Percentiles rank a stretch among this genome's conserved stretches.
Evolutionary conservation across 2,113 vertebrate genomes (phyloP).

Genomic region (Picathartes gymnocephalus): DNA sequence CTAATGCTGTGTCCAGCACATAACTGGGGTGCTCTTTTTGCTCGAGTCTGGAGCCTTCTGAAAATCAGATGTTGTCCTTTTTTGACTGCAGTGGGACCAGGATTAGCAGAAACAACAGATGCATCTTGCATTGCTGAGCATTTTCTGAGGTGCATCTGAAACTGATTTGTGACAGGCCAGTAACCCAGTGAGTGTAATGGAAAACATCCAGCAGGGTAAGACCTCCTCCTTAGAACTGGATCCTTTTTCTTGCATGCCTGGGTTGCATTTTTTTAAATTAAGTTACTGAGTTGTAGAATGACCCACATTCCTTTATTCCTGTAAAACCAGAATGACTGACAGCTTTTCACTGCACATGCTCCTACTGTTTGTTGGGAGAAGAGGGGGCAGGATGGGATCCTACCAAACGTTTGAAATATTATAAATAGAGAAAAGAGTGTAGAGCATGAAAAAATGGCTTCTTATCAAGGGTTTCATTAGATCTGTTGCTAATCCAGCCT

Average conservation of each 20-base stretch:
- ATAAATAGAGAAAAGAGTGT: background rate
- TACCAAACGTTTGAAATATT: background rate
- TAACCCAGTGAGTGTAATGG: background rate
- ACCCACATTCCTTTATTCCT: background rate
- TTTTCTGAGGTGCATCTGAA: slow-evolving; percentile 30
- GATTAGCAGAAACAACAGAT: background rate
- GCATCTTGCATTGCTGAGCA: background rate
- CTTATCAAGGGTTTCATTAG: background rate
- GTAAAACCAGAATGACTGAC: background rate
- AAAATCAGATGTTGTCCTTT: background rate
- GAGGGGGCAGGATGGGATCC: background rate
- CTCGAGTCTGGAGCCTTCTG: background rate
- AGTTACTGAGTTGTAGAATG: slow-evolving; percentile 19
- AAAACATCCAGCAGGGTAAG: slow-evolving; percentile 17
- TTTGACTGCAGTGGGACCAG: background rate
- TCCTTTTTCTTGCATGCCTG: slow-evolving; percentile 11
- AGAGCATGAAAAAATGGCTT: background rate
- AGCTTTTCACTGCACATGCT: background rate
- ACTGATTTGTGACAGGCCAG: slow-evolving; percentile 14
- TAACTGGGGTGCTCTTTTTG: background rate
- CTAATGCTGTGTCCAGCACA: background rate
- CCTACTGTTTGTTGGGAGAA: background rate
- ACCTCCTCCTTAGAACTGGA: background rate
- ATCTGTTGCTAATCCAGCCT: background rate
- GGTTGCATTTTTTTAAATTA: slow-evolving; percentile 34